phyloP scores from a whole-genome alignment of 2,888 invertebrate genomes.

The Scaptomyza reducta region DNA sequence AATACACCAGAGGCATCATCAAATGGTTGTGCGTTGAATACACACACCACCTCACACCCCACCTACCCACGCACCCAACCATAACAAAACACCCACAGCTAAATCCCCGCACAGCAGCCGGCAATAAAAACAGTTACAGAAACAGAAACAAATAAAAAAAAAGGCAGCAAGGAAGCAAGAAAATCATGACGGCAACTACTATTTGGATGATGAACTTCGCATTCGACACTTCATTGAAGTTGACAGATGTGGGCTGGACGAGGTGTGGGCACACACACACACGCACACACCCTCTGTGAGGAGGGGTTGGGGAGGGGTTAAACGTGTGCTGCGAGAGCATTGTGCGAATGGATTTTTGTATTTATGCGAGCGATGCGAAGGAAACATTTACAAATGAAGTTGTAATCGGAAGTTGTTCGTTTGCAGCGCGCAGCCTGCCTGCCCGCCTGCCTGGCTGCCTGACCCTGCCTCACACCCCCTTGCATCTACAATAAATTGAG shows the following conservation, averaged over 20 bases:
- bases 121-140: constrained; percentile 72
- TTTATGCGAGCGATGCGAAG: constrained; percentile 71
- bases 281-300: constrained; percentile 32
- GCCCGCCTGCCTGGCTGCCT: constrained; percentile 27
- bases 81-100: constrained; percentile 10
- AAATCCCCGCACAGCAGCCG: constrained; percentile 72
- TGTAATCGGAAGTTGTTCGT: constrained; percentile 84
- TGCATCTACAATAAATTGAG: constrained; percentile 71
- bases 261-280: constrained; percentile 6
- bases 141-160: constrained; percentile 55
- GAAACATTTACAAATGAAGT: constrained; percentile 83
- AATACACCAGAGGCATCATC: constrained; percentile 75
- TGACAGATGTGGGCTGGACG: constrained; percentile 81
- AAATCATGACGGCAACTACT: constrained; percentile 59
- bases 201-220: constrained; percentile 78
- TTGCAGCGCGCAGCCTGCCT: constrained; percentile 58
- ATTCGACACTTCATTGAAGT: constrained; percentile 81
- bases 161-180: constrained; percentile 38
- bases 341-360: constrained; percentile 57
- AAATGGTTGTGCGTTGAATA: constrained; percentile 34
- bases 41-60: background rate
- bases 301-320: background rate
- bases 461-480: constrained; percentile 9
- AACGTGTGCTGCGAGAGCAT: constrained; percentile 26
- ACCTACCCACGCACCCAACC: background rate